Percentiles rank a stretch among this genome's conserved stretches.
Evolutionary conservation across 2,797 vertebrate genomes (phyloP).

Genomic region (Balearica regulorum): DNA sequence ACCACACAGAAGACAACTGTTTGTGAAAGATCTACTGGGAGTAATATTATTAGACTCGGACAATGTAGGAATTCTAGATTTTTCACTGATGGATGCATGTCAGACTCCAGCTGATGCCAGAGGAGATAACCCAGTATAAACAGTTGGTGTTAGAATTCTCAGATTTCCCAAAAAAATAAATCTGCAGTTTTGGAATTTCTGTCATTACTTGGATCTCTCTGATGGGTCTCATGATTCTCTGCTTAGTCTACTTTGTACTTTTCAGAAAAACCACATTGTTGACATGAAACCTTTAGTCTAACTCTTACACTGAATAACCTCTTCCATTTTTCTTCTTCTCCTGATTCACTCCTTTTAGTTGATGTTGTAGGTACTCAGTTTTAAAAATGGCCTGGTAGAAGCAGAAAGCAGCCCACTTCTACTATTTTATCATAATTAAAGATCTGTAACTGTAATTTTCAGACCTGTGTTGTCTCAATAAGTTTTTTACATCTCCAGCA

Average conservation of each 20-base stretch:
- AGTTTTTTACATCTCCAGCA: background rate
- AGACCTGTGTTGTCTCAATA: background rate
- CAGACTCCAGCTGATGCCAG: background rate
- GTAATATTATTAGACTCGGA: background rate
- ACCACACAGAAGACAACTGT: background rate
- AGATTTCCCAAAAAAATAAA: background rate
- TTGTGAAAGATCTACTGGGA: conserved; percentile 1
- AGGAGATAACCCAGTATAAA: conserved; percentile 26
- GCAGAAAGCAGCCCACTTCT: background rate
- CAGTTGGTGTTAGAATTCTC: background rate
- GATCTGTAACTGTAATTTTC: background rate
- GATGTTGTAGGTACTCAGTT: background rate
- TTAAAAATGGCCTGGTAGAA: background rate
- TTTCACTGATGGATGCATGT: conserved; percentile 9
- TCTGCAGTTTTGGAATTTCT: background rate
- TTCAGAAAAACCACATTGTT: background rate
- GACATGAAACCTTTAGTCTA: background rate
- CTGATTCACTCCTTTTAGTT: background rate
- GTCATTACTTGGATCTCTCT: background rate
- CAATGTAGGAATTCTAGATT: background rate
- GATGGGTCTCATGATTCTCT: background rate
- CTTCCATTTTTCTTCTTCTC: background rate
- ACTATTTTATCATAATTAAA: background rate
- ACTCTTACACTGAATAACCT: background rate
- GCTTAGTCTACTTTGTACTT: background rate